A percentile compares a stretch with the other conserved stretches of the same genome.
Conservation (phyloP, 2,888 invertebrate genomes). For the Andrena dorsata region DNA sequence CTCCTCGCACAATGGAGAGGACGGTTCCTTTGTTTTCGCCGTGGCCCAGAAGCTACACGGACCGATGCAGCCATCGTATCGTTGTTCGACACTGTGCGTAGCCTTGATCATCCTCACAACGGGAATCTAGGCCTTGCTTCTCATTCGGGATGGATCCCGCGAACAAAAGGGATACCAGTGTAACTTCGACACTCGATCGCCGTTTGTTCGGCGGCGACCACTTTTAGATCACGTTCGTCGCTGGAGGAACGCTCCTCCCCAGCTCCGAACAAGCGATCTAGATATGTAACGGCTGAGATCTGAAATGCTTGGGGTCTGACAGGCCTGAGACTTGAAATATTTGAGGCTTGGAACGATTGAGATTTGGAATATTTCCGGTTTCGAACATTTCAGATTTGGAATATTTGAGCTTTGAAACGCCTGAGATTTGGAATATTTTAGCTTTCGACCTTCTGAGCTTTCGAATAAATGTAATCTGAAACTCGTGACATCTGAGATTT, state of each 20-base stretch:
- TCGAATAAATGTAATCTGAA: too few species aligned
- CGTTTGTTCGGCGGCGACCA: not conserved
- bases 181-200: conserved; percentile 29
- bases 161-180: conserved; percentile 12
- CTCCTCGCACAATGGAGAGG: conserved; percentile 44
- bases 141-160: conserved; percentile 35
- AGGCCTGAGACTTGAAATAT: too few species aligned
- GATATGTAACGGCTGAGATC: not conserved
- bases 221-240: conserved; percentile 16
- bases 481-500: too few species aligned
- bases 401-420: too few species aligned
- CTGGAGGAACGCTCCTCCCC: not conserved
- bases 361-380: too few species aligned
- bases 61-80: conserved; percentile 25
- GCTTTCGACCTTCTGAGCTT: too few species aligned
- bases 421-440: too few species aligned
- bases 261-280: not conserved
- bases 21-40: conserved; percentile 58
- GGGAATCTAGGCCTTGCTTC: conserved; percentile 36
- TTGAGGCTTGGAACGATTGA: too few species aligned
- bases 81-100: conserved; percentile 49
- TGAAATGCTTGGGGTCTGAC: too few species aligned
- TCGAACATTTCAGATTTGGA: too few species aligned
- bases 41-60: conserved; percentile 28
- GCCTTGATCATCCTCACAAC: conserved; percentile 55